These are phyloP conservation scores for Ciconia nigra DNA, from an alignment of 2,797 vertebrate genomes.

Conservation along the genomic window DNA sequence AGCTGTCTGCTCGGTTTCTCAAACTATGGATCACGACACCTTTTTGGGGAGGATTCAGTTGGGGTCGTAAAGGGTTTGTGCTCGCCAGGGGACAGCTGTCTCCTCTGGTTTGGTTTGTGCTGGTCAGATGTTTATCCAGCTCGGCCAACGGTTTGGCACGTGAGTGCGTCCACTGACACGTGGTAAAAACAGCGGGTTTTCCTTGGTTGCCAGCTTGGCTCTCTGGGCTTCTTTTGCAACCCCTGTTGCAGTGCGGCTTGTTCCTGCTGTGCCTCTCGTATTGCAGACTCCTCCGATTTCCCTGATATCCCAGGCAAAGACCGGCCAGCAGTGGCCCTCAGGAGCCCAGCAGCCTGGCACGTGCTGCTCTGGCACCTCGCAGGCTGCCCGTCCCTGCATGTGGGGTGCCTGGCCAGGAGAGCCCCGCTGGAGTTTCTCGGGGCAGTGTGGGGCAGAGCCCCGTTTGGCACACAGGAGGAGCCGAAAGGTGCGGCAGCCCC, in stretches of 20 bases:
- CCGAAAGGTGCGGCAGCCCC: background rate
- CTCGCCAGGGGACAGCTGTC: background rate
- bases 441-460: background rate
- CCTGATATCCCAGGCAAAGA: background rate
- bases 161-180: accelerated
- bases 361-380: background rate
- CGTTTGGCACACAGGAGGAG: background rate
- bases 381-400: accelerated
- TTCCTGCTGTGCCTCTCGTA: background rate
- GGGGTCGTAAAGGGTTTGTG: background rate
- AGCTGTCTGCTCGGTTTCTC: background rate
- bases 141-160: accelerated
- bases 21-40: background rate
- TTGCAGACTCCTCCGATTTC: background rate
- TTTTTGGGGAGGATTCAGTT: background rate
- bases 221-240: background rate
- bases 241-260: background rate
- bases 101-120: background rate
- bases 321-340: background rate
- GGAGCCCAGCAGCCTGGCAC: background rate
- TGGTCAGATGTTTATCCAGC: background rate
- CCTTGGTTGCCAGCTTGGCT: background rate
- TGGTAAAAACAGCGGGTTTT: background rate
- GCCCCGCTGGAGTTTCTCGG: background rate
- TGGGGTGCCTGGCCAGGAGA: background rate